phyloP scores from a whole-genome alignment of 2,888 invertebrate genomes.

The Antheraea assamensis region DNA sequence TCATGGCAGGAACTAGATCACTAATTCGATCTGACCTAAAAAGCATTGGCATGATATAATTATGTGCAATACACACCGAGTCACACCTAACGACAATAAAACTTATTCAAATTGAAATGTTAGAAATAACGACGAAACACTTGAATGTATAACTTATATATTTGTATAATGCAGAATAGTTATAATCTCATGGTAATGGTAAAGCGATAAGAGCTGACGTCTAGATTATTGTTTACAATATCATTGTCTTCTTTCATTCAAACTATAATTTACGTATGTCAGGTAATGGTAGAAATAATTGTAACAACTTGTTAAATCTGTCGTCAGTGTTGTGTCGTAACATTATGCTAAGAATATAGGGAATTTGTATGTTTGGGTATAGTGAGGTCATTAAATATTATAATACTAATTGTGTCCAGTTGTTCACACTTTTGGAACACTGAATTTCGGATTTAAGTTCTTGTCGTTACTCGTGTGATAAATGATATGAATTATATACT shows the following conservation, averaged over 20 bases:
- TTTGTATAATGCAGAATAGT: too few species aligned
- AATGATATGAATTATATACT: conserved; percentile 52
- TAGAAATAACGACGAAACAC: neutral
- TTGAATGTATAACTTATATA: neutral
- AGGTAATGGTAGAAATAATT: too few species aligned
- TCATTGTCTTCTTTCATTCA: too few species aligned
- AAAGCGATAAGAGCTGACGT: too few species aligned
- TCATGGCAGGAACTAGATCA: neutral
- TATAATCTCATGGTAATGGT: too few species aligned
- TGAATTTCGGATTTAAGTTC: conserved; percentile 16
- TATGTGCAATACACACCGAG: neutral
- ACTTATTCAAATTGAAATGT: neutral
- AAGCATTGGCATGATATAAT: neutral
- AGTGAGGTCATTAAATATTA: neutral
- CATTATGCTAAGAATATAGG: too few species aligned
- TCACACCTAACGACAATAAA: neutral
- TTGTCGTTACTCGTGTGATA: conserved; percentile 41
- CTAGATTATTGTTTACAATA: too few species aligned
- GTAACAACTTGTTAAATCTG: too few species aligned
- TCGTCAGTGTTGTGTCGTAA: too few species aligned
- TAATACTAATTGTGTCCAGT: neutral
- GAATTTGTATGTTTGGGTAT: too few species aligned
- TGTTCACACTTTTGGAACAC: neutral
- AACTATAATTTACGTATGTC: too few species aligned
- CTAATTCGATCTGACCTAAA: neutral